phyloP scores from a whole-genome alignment of 2,113 vertebrate genomes.

The Sturnira hondurensis region DNA sequence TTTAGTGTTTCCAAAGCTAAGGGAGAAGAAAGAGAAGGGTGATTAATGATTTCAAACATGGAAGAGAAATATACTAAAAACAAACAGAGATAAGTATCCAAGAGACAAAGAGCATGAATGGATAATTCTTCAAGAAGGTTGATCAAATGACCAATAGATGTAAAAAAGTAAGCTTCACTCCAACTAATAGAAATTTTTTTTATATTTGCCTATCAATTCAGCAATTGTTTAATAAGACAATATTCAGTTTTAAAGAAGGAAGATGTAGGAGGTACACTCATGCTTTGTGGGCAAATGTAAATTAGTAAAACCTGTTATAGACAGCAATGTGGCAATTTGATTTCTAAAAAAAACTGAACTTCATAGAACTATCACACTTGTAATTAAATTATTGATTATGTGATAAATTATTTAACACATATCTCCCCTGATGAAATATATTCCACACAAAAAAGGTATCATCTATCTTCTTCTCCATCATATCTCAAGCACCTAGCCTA shows the following conservation, averaged over 20 bases:
- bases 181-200: not conserved
- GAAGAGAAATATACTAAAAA: not conserved
- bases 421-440: not conserved
- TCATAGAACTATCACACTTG: not conserved
- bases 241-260: constrained; percentile 10
- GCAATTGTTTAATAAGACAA: constrained; percentile 36
- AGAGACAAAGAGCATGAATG: not conserved
- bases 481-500: constrained; percentile 7
- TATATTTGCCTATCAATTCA: not conserved
- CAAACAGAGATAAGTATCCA: not conserved
- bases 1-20: not conserved
- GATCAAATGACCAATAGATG: not conserved
- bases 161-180: constrained; percentile 7
- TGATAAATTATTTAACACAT: not conserved
- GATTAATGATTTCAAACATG: not conserved
- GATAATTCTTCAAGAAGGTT: constrained; percentile 7
- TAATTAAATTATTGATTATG: not conserved
- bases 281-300: constrained; percentile 10
- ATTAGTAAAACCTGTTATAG: not conserved
- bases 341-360: constrained; percentile 9
- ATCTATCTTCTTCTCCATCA: not conserved
- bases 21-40: not conserved
- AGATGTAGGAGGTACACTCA: not conserved
- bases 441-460: not conserved
- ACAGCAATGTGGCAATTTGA: not conserved